phyloP scores from a whole-genome alignment of 1,140 invertebrate species.

The Eupristina koningsbergeri region DNA sequence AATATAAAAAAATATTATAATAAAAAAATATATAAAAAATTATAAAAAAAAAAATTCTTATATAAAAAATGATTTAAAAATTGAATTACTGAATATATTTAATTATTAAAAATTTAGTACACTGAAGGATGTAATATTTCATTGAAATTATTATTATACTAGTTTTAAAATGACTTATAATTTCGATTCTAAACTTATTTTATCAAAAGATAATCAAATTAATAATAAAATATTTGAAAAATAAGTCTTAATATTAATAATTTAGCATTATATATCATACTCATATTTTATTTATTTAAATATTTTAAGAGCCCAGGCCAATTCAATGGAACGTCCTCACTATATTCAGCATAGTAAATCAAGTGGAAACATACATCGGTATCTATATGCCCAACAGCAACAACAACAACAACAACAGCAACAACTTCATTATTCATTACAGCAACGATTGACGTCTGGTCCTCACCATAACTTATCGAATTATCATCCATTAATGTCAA shows the following conservation, averaged over 20 bases:
- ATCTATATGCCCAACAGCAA: constrained; percentile 72
- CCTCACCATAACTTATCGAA: constrained; percentile 61
- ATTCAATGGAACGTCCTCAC: constrained; percentile 63
- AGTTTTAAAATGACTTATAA: background rate
- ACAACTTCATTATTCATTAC: constrained; percentile 58
- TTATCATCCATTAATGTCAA: constrained; percentile 68
- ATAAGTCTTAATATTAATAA: too few species aligned
- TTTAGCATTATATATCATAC: too few species aligned
- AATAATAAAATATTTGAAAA: too few species aligned
- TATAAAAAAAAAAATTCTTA: too few species aligned
- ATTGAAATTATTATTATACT: background rate
- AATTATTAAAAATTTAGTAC: too few species aligned
- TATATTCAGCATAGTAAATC: constrained; percentile 77
- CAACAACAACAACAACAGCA: constrained; percentile 59
- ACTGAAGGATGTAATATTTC: too few species aligned
- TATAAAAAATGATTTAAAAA: too few species aligned
- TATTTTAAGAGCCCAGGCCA: constrained; percentile 62
- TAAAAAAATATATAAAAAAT: too few species aligned
- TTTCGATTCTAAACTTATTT: background rate
- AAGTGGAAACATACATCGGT: constrained; percentile 75
- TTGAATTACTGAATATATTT: too few species aligned
- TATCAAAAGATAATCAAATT: background rate
- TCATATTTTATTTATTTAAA: too few species aligned
- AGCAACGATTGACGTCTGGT: constrained; percentile 63
- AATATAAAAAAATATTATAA: too few species aligned